phyloP scores from a whole-genome alignment of 2,113 vertebrate species.

The Saimiri boliviensis region DNA sequence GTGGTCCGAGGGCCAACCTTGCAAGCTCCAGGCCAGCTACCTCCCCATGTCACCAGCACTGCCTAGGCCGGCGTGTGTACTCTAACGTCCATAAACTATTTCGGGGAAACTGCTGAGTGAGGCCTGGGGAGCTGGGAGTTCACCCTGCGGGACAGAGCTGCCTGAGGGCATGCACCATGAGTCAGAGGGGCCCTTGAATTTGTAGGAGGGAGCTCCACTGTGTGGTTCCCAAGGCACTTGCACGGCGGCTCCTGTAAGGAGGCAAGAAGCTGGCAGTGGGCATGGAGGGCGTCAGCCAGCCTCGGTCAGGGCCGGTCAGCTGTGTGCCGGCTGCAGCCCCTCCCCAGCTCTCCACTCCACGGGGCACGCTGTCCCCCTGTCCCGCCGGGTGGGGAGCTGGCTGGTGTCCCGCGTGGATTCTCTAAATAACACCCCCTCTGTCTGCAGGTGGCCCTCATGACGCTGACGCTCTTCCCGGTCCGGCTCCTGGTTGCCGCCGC shows the following conservation, averaged over 20 bases:
- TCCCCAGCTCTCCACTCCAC: neutral
- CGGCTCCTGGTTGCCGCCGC: constrained; percentile 94
- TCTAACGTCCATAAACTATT: accelerated
- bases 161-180: accelerated
- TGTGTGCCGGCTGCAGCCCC: neutral
- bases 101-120: neutral
- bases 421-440: neutral
- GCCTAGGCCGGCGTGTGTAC: accelerated
- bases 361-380: accelerated
- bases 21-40: neutral
- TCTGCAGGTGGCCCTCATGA: constrained; percentile 94
- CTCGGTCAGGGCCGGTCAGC: neutral
- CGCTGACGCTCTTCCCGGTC: constrained; percentile 95
- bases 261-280: neutral
- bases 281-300: neutral
- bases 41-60: accelerated
- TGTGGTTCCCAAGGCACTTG: neutral
- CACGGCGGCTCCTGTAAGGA: neutral
- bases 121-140: neutral
- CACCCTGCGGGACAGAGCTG: neutral
- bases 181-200: neutral
- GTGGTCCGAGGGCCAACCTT: neutral
- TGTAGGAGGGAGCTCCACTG: neutral
- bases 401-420: accelerated
- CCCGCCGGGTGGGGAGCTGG: accelerated